These are phyloP conservation scores for Prochilodus magdalenae DNA, from an alignment of 2,113 vertebrate species.

Conservation along the genomic window DNA sequence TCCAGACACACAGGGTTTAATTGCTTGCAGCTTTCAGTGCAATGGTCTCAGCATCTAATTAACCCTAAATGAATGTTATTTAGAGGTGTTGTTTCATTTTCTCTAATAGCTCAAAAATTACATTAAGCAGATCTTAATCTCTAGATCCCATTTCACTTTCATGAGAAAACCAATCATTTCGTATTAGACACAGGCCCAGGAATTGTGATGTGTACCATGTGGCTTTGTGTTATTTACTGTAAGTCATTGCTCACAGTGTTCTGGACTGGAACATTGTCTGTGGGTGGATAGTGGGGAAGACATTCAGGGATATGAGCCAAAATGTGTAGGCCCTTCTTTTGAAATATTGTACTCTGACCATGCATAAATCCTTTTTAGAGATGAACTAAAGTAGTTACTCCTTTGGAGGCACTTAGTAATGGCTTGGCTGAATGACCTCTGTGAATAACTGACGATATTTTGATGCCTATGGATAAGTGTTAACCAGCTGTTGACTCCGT, in stretches of 20 bases:
- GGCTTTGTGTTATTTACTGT: conserved; percentile 19
- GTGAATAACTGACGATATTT: neutral
- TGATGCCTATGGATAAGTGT: neutral
- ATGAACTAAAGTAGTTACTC: neutral
- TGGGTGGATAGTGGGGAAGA: neutral
- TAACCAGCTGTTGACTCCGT: neutral
- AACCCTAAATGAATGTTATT: neutral
- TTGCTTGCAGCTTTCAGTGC: conserved; percentile 11
- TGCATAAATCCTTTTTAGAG: neutral
- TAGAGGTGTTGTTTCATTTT: conserved; percentile 8
- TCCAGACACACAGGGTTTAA: neutral
- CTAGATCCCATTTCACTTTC: conserved; percentile 1
- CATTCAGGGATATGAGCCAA: neutral
- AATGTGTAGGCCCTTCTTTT: neutral
- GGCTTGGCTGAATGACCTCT: neutral
- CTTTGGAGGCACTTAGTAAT: neutral
- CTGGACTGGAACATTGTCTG: neutral
- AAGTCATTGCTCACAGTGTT: conserved; percentile 19
- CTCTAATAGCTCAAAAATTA: neutral
- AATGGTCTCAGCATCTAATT: neutral
- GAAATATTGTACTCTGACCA: neutral
- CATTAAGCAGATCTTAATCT: neutral
- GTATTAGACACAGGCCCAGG: neutral
- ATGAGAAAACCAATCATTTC: neutral
- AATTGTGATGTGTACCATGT: conserved; percentile 7